Evolutionary conservation across 1,140 invertebrate genomes (phyloP).

Genomic region (Drosophila yakuba): DNA sequence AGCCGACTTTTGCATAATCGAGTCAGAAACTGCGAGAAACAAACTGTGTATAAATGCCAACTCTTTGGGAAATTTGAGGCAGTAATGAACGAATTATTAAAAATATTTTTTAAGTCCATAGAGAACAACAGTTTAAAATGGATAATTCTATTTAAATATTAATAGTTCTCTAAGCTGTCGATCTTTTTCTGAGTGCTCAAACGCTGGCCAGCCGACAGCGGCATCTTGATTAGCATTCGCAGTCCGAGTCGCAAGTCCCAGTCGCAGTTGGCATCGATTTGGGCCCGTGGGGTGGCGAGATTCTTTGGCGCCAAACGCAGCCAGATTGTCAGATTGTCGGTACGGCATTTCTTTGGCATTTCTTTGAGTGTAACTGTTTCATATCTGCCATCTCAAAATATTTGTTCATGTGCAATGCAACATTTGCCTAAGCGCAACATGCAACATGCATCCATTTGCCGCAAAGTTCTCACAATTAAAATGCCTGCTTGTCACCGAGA

Average conservation of each 20-base stretch:
- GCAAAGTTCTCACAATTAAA: constrained; percentile 78
- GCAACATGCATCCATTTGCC: constrained; percentile 69
- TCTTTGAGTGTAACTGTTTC: constrained; percentile 45
- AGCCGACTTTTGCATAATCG: constrained; percentile 69
- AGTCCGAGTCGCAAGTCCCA: constrained; percentile 36
- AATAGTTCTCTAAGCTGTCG: not conserved
- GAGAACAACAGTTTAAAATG: no score
- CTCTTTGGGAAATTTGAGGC: not conserved
- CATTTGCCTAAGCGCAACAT: constrained; percentile 51
- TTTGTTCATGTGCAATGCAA: constrained; percentile 6
- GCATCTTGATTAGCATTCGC: constrained; percentile 74
- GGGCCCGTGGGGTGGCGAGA: constrained; percentile 72
- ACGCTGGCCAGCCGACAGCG: constrained; percentile 49
- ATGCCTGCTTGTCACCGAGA: constrained; percentile 52
- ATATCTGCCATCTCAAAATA: constrained; percentile 40
- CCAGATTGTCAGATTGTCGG: constrained; percentile 17
- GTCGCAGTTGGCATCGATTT: constrained; percentile 42
- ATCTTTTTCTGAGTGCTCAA: constrained; percentile 13
- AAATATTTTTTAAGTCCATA: no score
- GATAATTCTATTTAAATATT: no score
- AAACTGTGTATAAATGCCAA: not conserved
- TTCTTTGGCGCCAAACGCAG: constrained; percentile 73
- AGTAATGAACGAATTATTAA: no score
- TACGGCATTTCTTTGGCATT: constrained; percentile 30
- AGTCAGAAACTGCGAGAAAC: constrained; percentile 32